phyloP scores from a whole-genome alignment of 2,888 invertebrate genomes.

The Meiosimyza decipiens region DNA sequence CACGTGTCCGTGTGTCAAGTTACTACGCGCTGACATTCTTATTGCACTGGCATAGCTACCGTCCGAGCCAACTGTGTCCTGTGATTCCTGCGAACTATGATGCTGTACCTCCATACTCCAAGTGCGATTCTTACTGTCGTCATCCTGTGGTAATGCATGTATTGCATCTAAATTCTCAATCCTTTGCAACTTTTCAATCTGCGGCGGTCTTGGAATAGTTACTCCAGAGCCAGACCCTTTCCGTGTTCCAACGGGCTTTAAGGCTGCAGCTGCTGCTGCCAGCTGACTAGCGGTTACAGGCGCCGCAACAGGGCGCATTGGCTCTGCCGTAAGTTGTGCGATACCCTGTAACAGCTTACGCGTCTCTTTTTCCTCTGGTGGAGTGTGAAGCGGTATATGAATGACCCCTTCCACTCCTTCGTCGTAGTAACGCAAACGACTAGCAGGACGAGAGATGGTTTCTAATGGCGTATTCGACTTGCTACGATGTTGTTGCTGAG shows the following conservation, averaged over 20 bases:
- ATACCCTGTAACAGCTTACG: constrained; percentile 60
- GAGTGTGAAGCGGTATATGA: constrained; percentile 80
- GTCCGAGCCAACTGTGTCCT: constrained; percentile 68
- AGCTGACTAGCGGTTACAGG: constrained; percentile 55
- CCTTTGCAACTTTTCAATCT: constrained; percentile 49
- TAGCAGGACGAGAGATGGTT: constrained; percentile 60
- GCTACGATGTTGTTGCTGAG: constrained; percentile 62
- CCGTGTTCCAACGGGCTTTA: constrained; percentile 48
- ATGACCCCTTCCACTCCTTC: constrained; percentile 74
- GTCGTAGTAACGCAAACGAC: constrained; percentile 72
- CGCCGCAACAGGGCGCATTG: constrained; percentile 53
- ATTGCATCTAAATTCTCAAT: constrained; percentile 70
- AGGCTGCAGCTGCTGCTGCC: constrained; percentile 55
- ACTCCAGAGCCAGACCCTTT: constrained; percentile 42
- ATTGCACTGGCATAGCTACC: constrained; percentile 53
- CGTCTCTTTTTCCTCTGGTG: constrained; percentile 73
- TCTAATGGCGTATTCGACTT: constrained; percentile 67
- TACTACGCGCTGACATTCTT: constrained; percentile 47
- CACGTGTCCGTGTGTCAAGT: constrained; percentile 48
- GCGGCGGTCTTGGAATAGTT: constrained; percentile 41
- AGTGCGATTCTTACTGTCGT: constrained; percentile 53
- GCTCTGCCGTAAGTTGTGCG: constrained; percentile 54
- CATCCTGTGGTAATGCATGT: constrained; percentile 69
- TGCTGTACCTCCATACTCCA: constrained; percentile 64
- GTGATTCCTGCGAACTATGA: constrained; percentile 68